These are phyloP conservation scores for Drosophila insularis DNA, from an alignment of 1,140 invertebrate genomes.

Conservation along the genomic window DNA sequence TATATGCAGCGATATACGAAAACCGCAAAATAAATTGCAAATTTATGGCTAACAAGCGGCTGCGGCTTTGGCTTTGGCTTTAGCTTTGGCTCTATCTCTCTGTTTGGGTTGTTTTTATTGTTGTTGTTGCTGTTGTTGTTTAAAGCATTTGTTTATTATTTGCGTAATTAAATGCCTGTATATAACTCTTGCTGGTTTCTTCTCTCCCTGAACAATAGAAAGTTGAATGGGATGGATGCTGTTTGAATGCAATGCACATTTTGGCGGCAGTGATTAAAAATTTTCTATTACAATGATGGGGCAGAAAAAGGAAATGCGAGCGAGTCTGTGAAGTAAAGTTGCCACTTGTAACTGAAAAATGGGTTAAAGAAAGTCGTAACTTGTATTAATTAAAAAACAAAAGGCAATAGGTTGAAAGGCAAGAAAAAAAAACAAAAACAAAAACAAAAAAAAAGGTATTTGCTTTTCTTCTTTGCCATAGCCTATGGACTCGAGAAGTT, in stretches of 20 bases:
- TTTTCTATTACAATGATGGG: slow-evolving; percentile 39
- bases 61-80: slow-evolving; percentile 7
- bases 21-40: slow-evolving; percentile 48
- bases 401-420: slow-evolving; percentile 25
- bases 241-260: slow-evolving; percentile 41
- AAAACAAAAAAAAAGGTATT: slow-evolving; percentile 7
- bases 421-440: background rate
- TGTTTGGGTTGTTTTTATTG: slow-evolving; percentile 41
- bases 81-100: slow-evolving; percentile 10
- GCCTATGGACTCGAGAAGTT: background rate
- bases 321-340: slow-evolving; percentile 25
- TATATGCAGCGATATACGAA: slow-evolving; percentile 15
- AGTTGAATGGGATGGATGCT: slow-evolving; percentile 12
- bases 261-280: slow-evolving; percentile 47
- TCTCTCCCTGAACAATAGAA: slow-evolving; percentile 23
- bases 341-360: slow-evolving; percentile 36
- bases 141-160: slow-evolving; percentile 48
- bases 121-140: slow-evolving; percentile 37
- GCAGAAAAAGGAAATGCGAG: slow-evolving; percentile 42
- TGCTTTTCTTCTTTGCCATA: background rate
- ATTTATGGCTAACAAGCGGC: slow-evolving; percentile 41
- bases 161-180: slow-evolving; percentile 63
- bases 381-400: slow-evolving; percentile 69
- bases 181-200: slow-evolving; percentile 31
- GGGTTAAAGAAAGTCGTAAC: slow-evolving; percentile 74